A percentile compares a stretch with the other conserved stretches of the same genome.
These are phyloP conservation scores for Heliconius ismenius DNA, from an alignment of 2,888 invertebrate species.

Conservation along the genomic window DNA sequence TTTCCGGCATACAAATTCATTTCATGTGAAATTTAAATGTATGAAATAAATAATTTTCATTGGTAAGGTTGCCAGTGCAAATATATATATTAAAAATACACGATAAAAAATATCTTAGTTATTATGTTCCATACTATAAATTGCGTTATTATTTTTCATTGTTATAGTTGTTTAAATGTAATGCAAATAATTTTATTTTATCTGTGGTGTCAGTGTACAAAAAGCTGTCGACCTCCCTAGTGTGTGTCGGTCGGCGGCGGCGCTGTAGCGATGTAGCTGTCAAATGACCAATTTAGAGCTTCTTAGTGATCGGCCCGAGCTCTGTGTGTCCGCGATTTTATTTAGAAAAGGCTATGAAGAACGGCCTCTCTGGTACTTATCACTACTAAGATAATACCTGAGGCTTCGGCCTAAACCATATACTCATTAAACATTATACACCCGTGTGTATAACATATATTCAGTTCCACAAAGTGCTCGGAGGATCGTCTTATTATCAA, in stretches of 20 bases:
- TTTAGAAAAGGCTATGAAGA: conserved; percentile 4
- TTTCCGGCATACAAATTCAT: no score
- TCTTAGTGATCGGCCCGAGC: neutral
- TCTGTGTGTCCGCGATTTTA: neutral
- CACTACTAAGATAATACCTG: neutral
- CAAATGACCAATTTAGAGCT: conserved; percentile 16
- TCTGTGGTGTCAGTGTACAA: neutral
- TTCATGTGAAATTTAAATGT: no score
- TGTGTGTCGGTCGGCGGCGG: conserved; percentile 3
- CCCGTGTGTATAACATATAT: conserved; percentile 12
- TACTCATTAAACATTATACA: neutral
- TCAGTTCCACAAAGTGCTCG: conserved; percentile 10
- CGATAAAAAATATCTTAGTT: neutral
- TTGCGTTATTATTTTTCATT: neutral
- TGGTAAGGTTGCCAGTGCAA: neutral
- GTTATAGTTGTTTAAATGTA: neutral
- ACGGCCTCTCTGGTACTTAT: neutral
- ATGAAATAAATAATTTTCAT: neutral
- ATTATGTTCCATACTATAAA: neutral
- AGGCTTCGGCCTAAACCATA: neutral
- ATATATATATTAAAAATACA: neutral
- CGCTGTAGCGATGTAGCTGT: conserved; percentile 11
- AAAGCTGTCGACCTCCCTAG: conserved; percentile 9
- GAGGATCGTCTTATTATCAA: conserved; percentile 23
- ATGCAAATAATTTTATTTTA: neutral